phyloP scores from a whole-genome alignment of 2,888 invertebrate species.

The Lordiphosa andalusiaca region DNA sequence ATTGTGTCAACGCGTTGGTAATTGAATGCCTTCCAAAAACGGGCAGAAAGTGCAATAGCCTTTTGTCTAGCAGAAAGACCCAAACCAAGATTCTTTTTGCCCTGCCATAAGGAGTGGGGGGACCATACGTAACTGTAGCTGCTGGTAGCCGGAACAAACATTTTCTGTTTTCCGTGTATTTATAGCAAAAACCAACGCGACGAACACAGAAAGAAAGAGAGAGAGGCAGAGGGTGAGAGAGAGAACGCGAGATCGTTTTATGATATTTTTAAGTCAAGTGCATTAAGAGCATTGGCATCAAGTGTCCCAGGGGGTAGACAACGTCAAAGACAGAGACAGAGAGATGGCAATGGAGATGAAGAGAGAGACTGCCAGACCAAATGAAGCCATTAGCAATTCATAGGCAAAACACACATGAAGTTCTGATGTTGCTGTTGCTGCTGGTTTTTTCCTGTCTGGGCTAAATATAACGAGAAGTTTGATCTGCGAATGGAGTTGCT shows the following conservation, averaged over 20 bases:
- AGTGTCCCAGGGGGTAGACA: slow-evolving; percentile 51
- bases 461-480: slow-evolving; percentile 4
- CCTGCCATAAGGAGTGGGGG: no score
- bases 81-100: no score
- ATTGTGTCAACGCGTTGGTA: slow-evolving; percentile 60
- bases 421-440: slow-evolving; percentile 20
- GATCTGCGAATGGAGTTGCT: slow-evolving; percentile 8
- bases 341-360: neutral
- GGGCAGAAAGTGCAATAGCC: slow-evolving; percentile 58
- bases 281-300: slow-evolving; percentile 63
- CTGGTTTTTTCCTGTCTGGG: neutral
- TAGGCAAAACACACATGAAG: slow-evolving; percentile 22
- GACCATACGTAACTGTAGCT: no score
- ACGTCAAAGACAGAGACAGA: neutral
- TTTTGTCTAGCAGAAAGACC: slow-evolving; percentile 58
- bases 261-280: slow-evolving; percentile 72
- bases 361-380: slow-evolving; percentile 35
- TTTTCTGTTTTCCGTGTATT: slow-evolving; percentile 33
- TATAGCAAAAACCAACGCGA: slow-evolving; percentile 61
- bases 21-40: slow-evolving; percentile 44
- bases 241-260: slow-evolving; percentile 38
- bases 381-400: slow-evolving; percentile 61
- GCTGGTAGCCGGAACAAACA: slow-evolving; percentile 34
- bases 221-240: slow-evolving; percentile 4
- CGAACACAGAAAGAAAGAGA: slow-evolving; percentile 27